Percentiles rank a stretch among this genome's conserved stretches.
Evolutionary conservation across 2,113 vertebrate species (phyloP).

Genomic region (Apodemus sylvaticus): DNA sequence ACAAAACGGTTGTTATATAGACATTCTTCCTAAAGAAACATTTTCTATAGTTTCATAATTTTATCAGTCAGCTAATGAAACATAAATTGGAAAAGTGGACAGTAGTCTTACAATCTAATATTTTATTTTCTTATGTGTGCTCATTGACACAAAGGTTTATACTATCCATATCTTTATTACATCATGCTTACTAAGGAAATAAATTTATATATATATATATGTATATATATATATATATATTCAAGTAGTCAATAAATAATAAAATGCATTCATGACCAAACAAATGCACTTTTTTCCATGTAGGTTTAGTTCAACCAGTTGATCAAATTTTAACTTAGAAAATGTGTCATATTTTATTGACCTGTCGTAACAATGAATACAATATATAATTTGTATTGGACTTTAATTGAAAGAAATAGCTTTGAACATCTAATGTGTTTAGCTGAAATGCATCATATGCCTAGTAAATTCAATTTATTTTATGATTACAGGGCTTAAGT

Average conservation of each 20-base stretch:
- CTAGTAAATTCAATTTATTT: background rate
- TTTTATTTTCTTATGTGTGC: background rate
- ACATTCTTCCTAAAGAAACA: background rate
- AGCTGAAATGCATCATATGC: background rate
- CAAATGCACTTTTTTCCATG: background rate
- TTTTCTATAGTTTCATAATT: background rate
- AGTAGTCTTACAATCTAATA: background rate
- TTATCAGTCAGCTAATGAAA: background rate
- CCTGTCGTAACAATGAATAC: background rate
- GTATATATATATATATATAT: background rate
- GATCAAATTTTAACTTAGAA: background rate
- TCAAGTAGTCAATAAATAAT: background rate
- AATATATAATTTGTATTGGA: background rate
- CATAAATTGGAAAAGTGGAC: background rate
- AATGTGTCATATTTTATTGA: background rate
- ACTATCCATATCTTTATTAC: background rate
- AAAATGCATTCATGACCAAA: background rate
- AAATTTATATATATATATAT: background rate
- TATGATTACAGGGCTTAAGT: background rate
- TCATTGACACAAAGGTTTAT: background rate
- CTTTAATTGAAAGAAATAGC: slow-evolving; percentile 3
- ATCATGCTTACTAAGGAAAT: background rate
- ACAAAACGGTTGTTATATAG: background rate
- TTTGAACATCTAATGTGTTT: background rate
- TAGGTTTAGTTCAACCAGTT: background rate